A percentile compares a stretch with the other conserved stretches of the same genome.
These are phyloP conservation scores for Arrhamphus sclerolepis DNA, from an alignment of 2,797 vertebrate species.

Conservation along the genomic window DNA sequence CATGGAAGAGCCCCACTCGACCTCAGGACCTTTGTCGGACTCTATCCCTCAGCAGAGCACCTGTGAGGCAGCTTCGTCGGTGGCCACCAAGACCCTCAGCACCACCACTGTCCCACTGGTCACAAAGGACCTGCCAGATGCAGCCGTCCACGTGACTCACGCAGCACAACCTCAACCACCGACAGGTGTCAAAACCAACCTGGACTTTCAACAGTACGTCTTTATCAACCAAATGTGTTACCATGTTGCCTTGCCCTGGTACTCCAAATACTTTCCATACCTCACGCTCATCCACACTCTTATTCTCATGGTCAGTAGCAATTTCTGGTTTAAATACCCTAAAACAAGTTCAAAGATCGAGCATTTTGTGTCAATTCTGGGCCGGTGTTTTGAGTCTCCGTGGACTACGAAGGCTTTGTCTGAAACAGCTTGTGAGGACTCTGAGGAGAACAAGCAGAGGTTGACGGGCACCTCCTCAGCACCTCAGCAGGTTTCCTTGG, in stretches of 20 bases:
- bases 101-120: constrained; percentile 21
- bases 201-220: constrained; percentile 98
- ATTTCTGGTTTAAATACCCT: constrained; percentile 99
- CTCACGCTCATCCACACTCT: constrained; percentile 97
- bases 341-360: constrained; percentile 99
- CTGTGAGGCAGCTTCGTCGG: constrained; percentile 61
- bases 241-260: constrained; percentile 97
- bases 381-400: constrained; percentile 97
- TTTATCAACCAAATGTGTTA: constrained; percentile 99
- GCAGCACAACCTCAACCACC: constrained; percentile 75
- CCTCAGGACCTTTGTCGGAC: constrained; percentile 17
- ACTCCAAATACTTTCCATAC: constrained; percentile 98
- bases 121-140: constrained; percentile 64
- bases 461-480: constrained; percentile 85
- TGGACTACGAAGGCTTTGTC: constrained; percentile 99
- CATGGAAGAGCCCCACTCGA: constrained; percentile 78
- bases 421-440: constrained; percentile 98
- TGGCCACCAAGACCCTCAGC: constrained; percentile 29
- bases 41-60: constrained; percentile 53
- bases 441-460: constrained; percentile 95
- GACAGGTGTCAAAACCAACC: constrained; percentile 89
- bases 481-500: constrained; percentile 88
- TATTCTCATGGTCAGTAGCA: constrained; percentile 98
- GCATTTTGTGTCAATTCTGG: constrained; percentile 97
- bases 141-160: constrained; percentile 50